phyloP scores from a whole-genome alignment of 2,888 invertebrate genomes.

The Saturnia pavonia region DNA sequence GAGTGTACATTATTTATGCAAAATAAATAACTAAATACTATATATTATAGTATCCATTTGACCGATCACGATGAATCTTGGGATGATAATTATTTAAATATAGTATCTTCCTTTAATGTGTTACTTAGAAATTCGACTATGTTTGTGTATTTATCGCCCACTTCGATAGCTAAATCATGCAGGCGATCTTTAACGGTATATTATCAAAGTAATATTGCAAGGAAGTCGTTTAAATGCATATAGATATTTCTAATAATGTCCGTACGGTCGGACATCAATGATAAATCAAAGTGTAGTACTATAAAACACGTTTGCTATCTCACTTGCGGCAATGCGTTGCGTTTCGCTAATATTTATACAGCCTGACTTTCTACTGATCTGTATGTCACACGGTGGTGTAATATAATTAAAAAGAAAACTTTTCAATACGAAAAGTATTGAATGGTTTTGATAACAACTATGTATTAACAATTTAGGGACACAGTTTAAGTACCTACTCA shows the following conservation, averaged over 20 bases:
- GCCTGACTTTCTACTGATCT: conserved; percentile 36
- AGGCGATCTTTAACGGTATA: conserved; percentile 19
- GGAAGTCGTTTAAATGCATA: conserved; percentile 14
- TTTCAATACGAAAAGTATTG: not conserved
- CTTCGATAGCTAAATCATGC: not conserved
- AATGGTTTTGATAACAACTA: no score
- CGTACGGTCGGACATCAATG: conserved; percentile 19
- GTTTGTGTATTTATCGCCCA: not conserved
- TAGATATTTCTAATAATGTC: conserved; percentile 20
- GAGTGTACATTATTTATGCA: no score
- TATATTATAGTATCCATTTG: no score
- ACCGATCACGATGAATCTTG: no score
- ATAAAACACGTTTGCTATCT: conserved; percentile 55
- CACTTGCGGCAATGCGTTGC: conserved; percentile 51
- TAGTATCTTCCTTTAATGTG: no score
- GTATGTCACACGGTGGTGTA: conserved; percentile 44
- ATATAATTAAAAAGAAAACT: conserved; percentile 13
- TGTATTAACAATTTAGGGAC: no score
- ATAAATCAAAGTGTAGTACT: conserved; percentile 24
- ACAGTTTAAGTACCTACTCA: no score
- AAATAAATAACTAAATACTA: no score
- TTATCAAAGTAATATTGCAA: conserved; percentile 7
- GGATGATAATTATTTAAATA: no score
- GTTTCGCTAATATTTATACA: conserved; percentile 66
- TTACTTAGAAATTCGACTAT: not conserved